phyloP scores from a whole-genome alignment of 1,140 invertebrate genomes.

The Eubasilissa regina region DNA sequence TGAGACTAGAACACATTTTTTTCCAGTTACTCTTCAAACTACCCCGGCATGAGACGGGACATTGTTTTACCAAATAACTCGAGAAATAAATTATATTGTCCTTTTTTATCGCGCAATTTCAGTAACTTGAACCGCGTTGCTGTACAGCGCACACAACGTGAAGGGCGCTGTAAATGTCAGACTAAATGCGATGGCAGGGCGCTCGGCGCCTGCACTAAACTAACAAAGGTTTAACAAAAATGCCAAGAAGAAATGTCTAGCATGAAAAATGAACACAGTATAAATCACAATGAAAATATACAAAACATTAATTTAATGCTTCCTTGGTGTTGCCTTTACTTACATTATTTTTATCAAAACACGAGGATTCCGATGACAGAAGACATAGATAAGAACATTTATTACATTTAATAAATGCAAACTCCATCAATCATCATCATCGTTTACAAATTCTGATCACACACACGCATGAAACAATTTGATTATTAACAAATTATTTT shows the following conservation, averaged over 20 bases:
- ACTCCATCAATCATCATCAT: too few species aligned
- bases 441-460: too few species aligned
- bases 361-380: too few species aligned
- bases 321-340: too few species aligned
- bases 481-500: too few species aligned
- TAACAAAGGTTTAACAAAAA: constrained; percentile 48
- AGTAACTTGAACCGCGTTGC: neutral
- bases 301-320: too few species aligned
- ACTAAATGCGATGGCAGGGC: constrained; percentile 40
- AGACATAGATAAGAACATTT: too few species aligned
- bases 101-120: neutral
- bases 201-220: constrained; percentile 40
- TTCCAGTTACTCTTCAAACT: neutral
- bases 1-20: constrained; percentile 7
- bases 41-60: neutral
- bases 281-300: too few species aligned
- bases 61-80: neutral
- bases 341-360: too few species aligned
- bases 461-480: too few species aligned
- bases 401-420: too few species aligned
- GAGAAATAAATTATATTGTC: constrained; percentile 12
- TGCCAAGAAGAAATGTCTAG: constrained; percentile 36
- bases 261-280: neutral
- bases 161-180: constrained; percentile 54
- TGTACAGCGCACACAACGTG: constrained; percentile 1